Base-by-base conservation (phyloP, 2,113 vertebrate species). In the Ochotona princeps region DNA sequence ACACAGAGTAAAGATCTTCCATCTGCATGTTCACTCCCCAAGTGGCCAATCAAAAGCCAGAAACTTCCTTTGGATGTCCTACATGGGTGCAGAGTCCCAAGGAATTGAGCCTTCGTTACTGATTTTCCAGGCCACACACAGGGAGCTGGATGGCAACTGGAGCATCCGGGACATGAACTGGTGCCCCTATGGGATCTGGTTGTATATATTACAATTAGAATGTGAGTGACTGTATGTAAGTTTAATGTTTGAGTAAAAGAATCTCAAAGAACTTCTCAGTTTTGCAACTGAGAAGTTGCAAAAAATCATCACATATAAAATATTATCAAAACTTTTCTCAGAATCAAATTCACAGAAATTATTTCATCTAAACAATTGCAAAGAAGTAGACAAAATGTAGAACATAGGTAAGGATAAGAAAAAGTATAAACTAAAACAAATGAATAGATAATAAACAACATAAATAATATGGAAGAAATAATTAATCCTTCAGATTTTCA, bases 191-290 rank as follows among this genome's bases (percentile, higher is more conserved):
- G 38, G 38, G 38, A 44, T 44, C 38, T 6, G 3, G 38, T 6
- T 44, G 38, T 44, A 44, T 44, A 44, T 44, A 44, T 44, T 44
- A 44, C 38, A 76, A 67, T 28, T 51, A 61, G 28, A 75, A 14
- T 60, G 67, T 87, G 35, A 83, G 79, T 23, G 3, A 69, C 0
- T 17, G 57, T 6, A 26, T n/a, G 18, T 32, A 94, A 79, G 75
- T 26, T 61, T 69, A 87, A 69, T 84, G 90, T 87, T 69, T 4
- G 35, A 83, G 83, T 84, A 85, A 69, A 81, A 88, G n/a, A 87
- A 73, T 3, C 3, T 20, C 23, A 73, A 83, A 92, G 18, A 65
- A 0, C 0, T 69, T 83, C 90, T 87, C 21, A 17, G 74, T 57
- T 1, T 13, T 72, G 10, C 12, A 83, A 72, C 80, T 79, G n/a